These are phyloP conservation scores for Uropetala carovei DNA, from an alignment of 2,888 invertebrate species.

Conservation along the genomic window DNA sequence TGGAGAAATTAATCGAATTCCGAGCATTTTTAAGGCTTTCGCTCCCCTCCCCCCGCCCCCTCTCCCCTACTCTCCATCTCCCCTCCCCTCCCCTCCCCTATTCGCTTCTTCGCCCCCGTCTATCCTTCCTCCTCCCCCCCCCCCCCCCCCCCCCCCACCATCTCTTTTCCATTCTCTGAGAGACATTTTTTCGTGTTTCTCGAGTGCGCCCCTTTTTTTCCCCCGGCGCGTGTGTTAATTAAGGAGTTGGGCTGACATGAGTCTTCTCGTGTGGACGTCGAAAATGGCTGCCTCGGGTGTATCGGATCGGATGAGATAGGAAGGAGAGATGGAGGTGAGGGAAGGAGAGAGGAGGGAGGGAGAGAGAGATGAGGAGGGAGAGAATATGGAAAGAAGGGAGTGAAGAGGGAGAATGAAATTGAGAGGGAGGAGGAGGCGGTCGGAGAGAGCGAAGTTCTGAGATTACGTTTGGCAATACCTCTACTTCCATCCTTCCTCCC, in stretches of 20 bases:
- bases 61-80: background rate
- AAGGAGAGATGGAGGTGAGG: no score
- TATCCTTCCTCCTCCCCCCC: background rate
- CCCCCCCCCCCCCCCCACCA: background rate
- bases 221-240: constrained; percentile 1
- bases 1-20: constrained; percentile 49
- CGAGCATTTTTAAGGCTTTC: constrained; percentile 53
- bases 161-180: no score
- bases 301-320: no score
- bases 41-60: background rate
- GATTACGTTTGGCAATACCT: no score
- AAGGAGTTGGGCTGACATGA: background rate
- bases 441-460: no score
- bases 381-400: no score
- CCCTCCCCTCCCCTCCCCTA: background rate
- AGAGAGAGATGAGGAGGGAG: no score
- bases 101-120: background rate
- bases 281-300: background rate
- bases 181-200: no score
- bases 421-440: no score
- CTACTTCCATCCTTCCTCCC: no score
- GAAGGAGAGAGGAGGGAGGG: no score
- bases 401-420: no score
- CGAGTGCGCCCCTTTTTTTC: background rate
- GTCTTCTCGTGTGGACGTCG: background rate